Evolutionary conservation across 2,888 invertebrate genomes (phyloP).

Genomic region (Aleiodes leptofemur): DNA sequence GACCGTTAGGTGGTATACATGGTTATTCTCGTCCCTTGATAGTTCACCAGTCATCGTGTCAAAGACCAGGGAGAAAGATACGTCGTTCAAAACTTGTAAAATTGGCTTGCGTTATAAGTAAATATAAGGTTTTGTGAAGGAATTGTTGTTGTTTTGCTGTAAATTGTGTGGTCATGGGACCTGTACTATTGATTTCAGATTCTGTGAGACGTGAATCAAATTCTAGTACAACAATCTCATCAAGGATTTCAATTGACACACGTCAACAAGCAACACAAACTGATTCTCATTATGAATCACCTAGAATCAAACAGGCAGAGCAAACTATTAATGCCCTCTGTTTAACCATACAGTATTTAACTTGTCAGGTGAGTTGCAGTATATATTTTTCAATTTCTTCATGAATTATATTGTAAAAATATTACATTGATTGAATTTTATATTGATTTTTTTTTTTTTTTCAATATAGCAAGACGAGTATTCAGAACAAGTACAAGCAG

Average conservation of each 20-base stretch:
- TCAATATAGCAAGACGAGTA: conserved; percentile 20
- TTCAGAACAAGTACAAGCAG: conserved; percentile 72
- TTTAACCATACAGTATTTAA: conserved; percentile 89
- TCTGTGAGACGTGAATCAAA: conserved; percentile 64
- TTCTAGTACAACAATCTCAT: conserved; percentile 50
- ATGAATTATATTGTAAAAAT: conserved; percentile 43
- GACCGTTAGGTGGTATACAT: background rate
- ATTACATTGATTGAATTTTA: background rate
- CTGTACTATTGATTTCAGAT: conserved; percentile 68
- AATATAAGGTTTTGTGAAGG: background rate
- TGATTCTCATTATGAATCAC: conserved; percentile 58
- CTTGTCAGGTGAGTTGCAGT: conserved; percentile 76
- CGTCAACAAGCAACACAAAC: conserved; percentile 76
- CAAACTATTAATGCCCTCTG: conserved; percentile 89
- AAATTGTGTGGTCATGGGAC: conserved; percentile 57
- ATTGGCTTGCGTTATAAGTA: conserved; percentile 5
- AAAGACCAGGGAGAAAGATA: conserved; percentile 22
- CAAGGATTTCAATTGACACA: conserved; percentile 65
- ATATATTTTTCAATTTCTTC: conserved; percentile 47
- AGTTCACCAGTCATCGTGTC: conserved; percentile 17
- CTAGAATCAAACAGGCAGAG: conserved; percentile 75
- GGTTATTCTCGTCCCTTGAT: background rate
- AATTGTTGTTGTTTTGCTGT: background rate
- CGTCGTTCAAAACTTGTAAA: background rate
- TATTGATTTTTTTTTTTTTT: background rate